Evolutionary conservation across 2,797 vertebrate species (phyloP).

Genomic region (Thripadectes ignobilis): DNA sequence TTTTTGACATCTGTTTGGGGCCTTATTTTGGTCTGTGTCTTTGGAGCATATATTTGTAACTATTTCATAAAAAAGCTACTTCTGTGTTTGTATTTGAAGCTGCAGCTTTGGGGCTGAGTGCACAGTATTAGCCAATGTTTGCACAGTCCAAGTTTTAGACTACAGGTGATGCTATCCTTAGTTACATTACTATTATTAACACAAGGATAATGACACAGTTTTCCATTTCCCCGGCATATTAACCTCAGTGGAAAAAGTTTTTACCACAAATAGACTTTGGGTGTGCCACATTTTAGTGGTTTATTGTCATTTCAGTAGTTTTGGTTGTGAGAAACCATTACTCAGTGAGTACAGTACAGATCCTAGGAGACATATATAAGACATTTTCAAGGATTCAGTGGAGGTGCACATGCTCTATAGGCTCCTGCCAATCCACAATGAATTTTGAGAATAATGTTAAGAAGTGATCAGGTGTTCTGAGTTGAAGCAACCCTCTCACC

Average conservation of each 20-base stretch:
- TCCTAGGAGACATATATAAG: neutral
- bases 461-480: neutral
- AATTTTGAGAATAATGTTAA: neutral
- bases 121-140: neutral
- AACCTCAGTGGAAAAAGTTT: neutral
- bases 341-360: fast-evolving
- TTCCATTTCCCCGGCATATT: neutral
- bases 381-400: neutral
- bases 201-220: neutral
- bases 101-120: neutral
- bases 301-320: neutral
- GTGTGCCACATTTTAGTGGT: neutral
- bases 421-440: neutral
- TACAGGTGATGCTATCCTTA: neutral
- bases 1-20: neutral
- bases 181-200: neutral
- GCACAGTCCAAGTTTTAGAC: neutral
- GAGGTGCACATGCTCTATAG: neutral
- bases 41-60: neutral
- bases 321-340: neutral
- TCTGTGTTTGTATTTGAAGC: neutral
- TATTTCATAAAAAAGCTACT: neutral
- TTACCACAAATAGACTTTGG: neutral
- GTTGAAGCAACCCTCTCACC: neutral
- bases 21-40: neutral